Evolutionary conservation across 2,888 invertebrate genomes (phyloP), one percentile per base, ranked within the genome.

Genomic region (Leptopilina drosophilae): DNA sequence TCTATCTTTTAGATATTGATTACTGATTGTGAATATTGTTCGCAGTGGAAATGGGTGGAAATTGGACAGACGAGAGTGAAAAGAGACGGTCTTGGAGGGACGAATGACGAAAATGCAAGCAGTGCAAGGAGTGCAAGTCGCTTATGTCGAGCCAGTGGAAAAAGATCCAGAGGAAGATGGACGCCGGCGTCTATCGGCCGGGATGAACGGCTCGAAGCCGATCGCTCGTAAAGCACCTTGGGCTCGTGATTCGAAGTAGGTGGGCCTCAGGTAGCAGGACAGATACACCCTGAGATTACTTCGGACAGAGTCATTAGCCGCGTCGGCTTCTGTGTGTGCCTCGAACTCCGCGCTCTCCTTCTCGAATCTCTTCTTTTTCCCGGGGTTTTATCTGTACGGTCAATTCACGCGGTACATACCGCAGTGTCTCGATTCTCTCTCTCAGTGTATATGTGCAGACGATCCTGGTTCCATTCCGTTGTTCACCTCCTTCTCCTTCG

Each of bases 281-380:
- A 91, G 91, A 91, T 91, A 91, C 91, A 91, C 90, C 90, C 89
- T 84, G 88, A 91, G 91, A 91, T 91, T 91, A 91, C 89, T 88
- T 85, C 88, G 90, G 91, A 91, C 91, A 91, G 91, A 91, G 91
- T 91, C 91, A 91, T 91, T 91, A 91, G 91, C 91, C 88, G 87
- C 89, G 90, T 90, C 91, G 91, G 91, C 91, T 91, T 90, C 91
- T 91, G 91, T 91, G 90, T 90, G 90, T 90, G 85, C 87, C 87
- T 84, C 84, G 87, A 49, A 81, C 83, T 82, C 79, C 80, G 81
- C 83, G 80, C 84, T 83, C 83, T 80, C 78, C 81, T 73, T 83
- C 85, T 33, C 33, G 84, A 84, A 84, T 84, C 83, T 84, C 84
- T 82, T 82, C 83, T 84, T 83, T 84, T 84, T 82, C 84, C 83